Percentiles rank a stretch among this genome's conserved stretches.
Conservation (phyloP, 2,888 invertebrate species). For the Cephus pulcher region DNA sequence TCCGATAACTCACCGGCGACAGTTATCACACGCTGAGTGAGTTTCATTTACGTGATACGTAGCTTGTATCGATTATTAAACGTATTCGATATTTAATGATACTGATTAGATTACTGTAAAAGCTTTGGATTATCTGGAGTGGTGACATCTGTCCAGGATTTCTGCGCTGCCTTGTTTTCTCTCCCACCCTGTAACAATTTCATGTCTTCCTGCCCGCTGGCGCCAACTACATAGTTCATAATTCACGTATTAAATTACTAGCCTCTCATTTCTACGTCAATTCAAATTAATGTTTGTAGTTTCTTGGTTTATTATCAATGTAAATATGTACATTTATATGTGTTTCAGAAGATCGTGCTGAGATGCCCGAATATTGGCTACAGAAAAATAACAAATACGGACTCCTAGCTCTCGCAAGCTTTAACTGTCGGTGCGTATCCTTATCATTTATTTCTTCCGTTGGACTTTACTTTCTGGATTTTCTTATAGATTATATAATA, state of each 20-base stretch:
- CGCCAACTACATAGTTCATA: background rate
- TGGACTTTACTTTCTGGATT: background rate
- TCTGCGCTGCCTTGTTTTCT: background rate
- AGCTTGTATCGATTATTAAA: slow-evolving; percentile 52
- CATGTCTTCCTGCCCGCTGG: background rate
- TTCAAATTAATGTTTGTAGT: too few relatives aligned
- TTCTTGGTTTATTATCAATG: background rate
- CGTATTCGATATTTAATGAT: slow-evolving; percentile 59
- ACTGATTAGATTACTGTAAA: slow-evolving; percentile 63
- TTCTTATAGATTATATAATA: background rate
- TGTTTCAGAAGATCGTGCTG: slow-evolving; percentile 25
- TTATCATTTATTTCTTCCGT: slow-evolving; percentile 20
- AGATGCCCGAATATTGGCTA: slow-evolving; percentile 18
- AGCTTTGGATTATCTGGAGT: slow-evolving; percentile 59
- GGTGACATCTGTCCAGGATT: slow-evolving; percentile 53
- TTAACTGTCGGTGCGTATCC: slow-evolving; percentile 25
- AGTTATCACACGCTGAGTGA: slow-evolving; percentile 25
- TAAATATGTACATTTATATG: slow-evolving; percentile 18
- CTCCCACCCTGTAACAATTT: background rate
- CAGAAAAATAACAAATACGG: slow-evolving; percentile 25
- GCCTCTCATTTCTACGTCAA: background rate
- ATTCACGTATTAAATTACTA: background rate
- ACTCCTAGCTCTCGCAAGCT: slow-evolving; percentile 7
- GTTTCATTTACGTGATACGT: slow-evolving; percentile 36
- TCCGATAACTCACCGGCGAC: background rate